phyloP scores from a whole-genome alignment of 2,797 vertebrate genomes.

The Paratrypauchen microcephalus region DNA sequence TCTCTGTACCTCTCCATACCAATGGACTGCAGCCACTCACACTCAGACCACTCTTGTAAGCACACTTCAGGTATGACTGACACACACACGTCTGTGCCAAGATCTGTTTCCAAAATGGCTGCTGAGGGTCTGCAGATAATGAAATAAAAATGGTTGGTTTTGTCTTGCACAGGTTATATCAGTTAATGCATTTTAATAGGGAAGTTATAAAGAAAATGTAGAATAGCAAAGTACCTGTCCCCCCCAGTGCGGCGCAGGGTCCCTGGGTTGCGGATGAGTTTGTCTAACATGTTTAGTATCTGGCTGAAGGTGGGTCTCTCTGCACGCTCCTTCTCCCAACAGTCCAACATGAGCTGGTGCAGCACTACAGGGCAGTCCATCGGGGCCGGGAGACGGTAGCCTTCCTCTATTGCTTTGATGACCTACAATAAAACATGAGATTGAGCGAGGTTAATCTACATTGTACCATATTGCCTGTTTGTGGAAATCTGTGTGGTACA shows the following conservation, averaged over 20 bases:
- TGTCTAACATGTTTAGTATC: slow-evolving; percentile 98
- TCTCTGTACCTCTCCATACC: slow-evolving; percentile 97
- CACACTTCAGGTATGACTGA: slow-evolving; percentile 89
- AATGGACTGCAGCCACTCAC: slow-evolving; percentile 93
- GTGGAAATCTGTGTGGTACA: not conserved
- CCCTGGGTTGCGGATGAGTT: slow-evolving; percentile 96
- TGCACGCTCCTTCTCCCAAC: slow-evolving; percentile 95
- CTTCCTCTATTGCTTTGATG: slow-evolving; percentile 98
- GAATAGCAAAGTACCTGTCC: slow-evolving; percentile 77
- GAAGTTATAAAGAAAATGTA: not conserved
- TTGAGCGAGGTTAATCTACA: not conserved
- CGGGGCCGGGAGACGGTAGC: slow-evolving; percentile 93
- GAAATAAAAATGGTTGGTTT: slow-evolving; percentile 22
- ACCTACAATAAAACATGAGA: slow-evolving; percentile 73
- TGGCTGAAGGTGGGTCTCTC: slow-evolving; percentile 96
- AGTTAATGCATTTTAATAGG: not conserved
- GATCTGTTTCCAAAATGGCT: slow-evolving; percentile 86
- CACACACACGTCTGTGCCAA: slow-evolving; percentile 90
- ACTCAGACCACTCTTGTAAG: slow-evolving; percentile 85
- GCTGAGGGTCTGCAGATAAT: slow-evolving; percentile 81
- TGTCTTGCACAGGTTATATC: slow-evolving; percentile 18
- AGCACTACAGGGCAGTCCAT: slow-evolving; percentile 97
- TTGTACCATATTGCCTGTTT: not conserved
- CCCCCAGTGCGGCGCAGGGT: slow-evolving; percentile 93
- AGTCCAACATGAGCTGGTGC: slow-evolving; percentile 97